phyloP scores from a whole-genome alignment of 1,140 invertebrate species.

The Drosophila eugracilis region DNA sequence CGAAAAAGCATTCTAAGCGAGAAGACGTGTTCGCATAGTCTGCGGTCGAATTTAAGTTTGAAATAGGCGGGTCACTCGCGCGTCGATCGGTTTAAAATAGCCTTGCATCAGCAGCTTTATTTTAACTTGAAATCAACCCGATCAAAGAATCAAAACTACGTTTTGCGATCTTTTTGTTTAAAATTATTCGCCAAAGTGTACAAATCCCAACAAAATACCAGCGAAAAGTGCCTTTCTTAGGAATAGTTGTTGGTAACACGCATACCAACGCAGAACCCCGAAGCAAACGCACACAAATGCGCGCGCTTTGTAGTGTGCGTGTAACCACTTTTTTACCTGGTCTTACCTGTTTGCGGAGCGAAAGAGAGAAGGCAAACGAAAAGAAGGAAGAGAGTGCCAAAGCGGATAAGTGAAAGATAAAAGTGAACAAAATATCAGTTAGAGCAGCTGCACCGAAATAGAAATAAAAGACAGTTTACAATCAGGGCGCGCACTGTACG shows the following conservation, averaged over 20 bases:
- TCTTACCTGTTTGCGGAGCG: conserved; percentile 50
- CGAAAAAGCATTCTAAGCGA: too few relatives aligned
- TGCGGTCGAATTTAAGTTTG: conserved; percentile 11
- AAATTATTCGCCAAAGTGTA: conserved; percentile 8
- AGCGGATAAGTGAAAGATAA: conserved; percentile 45
- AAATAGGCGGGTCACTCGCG: conserved; percentile 21
- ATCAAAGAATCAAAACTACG: not conserved
- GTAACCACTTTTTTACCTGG: conserved; percentile 64
- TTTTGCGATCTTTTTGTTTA: not conserved
- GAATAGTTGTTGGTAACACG: conserved; percentile 38
- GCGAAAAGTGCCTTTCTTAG: conserved; percentile 35
- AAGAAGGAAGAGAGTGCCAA: conserved; percentile 22
- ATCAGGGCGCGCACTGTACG: conserved; percentile 38
- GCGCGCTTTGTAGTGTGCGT: conserved; percentile 32
- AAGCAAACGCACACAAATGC: conserved; percentile 24
- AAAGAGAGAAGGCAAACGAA: conserved; percentile 11
- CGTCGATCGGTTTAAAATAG: conserved; percentile 36
- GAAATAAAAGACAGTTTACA: conserved; percentile 29
- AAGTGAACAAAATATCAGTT: conserved; percentile 41
- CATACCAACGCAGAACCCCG: conserved; percentile 30
- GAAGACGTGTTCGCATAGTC: too few relatives aligned
- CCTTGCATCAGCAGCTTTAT: not conserved
- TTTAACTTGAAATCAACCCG: not conserved
- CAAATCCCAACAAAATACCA: conserved; percentile 4
- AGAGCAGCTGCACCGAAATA: conserved; percentile 33